Evolutionary conservation across 2,113 vertebrate species (phyloP).

Genomic region (Eonycteris spelaea): DNA sequence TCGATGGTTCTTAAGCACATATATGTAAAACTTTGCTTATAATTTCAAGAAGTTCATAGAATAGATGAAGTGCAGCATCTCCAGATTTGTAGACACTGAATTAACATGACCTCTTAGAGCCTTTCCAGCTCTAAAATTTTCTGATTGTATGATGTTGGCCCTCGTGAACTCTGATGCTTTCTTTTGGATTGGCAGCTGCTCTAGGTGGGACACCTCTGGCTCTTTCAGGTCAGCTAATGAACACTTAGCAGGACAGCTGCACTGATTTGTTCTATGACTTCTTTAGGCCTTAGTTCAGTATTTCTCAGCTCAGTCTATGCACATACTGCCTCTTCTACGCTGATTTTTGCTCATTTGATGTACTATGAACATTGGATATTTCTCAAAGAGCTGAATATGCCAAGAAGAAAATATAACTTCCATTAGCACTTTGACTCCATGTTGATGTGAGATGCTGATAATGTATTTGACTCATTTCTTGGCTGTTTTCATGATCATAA

Average conservation of each 20-base stretch:
- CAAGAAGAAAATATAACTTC: conserved; percentile 25
- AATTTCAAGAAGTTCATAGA: background rate
- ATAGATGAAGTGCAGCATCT: background rate
- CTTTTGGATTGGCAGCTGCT: background rate
- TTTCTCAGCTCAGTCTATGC: background rate
- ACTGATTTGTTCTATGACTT: conserved; percentile 26
- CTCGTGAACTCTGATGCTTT: background rate
- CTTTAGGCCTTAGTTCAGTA: background rate
- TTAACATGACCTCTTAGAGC: background rate
- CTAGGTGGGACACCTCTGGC: background rate
- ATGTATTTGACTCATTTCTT: conserved; percentile 41
- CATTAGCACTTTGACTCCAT: background rate
- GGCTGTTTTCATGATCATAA: background rate
- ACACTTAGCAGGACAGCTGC: background rate
- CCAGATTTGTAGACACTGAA: background rate
- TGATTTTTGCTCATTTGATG: conserved; percentile 9
- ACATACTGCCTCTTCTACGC: background rate
- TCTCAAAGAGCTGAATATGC: background rate
- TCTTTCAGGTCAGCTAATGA: conserved; percentile 1
- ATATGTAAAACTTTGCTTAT: background rate
- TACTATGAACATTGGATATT: background rate
- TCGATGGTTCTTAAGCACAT: background rate
- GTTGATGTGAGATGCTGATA: conserved; percentile 32
- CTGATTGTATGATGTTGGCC: background rate
- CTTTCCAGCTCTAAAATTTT: background rate